A percentile compares a stretch with the other conserved stretches of the same genome.
Evolutionary conservation across 2,113 vertebrate species (phyloP).

Genomic region (Tachysurus vachellii): DNA sequence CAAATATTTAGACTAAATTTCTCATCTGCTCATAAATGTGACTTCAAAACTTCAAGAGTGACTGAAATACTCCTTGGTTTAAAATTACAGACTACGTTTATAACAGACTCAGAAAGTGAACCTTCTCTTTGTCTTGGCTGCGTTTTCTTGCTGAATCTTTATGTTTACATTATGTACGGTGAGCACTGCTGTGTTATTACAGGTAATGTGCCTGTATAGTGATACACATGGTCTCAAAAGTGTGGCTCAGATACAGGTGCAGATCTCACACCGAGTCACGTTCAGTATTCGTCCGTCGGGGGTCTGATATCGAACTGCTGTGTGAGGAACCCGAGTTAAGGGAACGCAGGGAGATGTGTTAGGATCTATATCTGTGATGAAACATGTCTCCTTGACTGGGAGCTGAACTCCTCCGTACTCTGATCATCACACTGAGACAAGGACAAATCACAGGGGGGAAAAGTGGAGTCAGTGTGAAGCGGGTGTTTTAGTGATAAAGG

Average conservation of each 20-base stretch:
- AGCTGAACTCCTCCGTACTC: not conserved
- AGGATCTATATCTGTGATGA: slow-evolving; percentile 37
- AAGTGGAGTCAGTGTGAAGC: not conserved
- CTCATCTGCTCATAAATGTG: not conserved
- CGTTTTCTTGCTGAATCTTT: not conserved
- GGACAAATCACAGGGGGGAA: slow-evolving; percentile 15
- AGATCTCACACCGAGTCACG: not conserved
- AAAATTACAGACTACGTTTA: not conserved
- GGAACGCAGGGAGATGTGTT: slow-evolving; percentile 8
- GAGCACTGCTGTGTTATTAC: not conserved
- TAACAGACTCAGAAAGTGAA: not conserved
- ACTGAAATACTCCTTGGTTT: too few species aligned
- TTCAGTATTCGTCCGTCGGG: slow-evolving; percentile 8
- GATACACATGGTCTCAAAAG: not conserved
- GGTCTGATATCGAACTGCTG: slow-evolving; percentile 16
- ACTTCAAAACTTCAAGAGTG: too few species aligned
- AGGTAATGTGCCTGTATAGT: not conserved
- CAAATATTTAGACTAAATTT: not conserved
- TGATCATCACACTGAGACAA: slow-evolving; percentile 11
- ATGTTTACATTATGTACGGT: not conserved
- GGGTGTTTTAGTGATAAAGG: slow-evolving; percentile 7
- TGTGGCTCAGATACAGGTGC: not conserved
- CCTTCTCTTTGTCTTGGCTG: not conserved
- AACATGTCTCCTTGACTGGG: not conserved
- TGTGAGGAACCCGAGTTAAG: not conserved